A percentile compares a stretch with the other conserved stretches of the same genome.
phyloP scores from a whole-genome alignment of 2,888 invertebrate genomes.

The Dryococelus australis region DNA sequence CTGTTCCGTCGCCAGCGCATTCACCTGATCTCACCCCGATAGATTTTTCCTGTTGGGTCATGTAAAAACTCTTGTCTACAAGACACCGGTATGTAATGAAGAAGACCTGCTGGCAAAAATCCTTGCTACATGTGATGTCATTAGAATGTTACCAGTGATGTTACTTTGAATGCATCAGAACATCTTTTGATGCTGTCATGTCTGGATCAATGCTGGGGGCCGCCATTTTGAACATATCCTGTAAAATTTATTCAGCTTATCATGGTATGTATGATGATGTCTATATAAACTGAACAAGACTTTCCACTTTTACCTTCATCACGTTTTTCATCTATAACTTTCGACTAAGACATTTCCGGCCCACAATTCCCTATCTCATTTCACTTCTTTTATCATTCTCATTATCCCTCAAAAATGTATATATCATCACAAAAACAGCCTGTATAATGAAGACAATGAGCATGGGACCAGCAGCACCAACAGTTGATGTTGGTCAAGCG shows the following conservation, averaged over 20 bases:
- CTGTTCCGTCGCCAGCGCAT: too few species aligned
- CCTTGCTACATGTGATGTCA: background rate
- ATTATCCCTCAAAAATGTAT: background rate
- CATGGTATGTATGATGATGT: background rate
- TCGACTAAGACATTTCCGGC: background rate
- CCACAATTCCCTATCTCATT: constrained; percentile 18
- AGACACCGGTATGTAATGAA: background rate
- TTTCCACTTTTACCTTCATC: background rate
- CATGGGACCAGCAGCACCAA: too few species aligned
- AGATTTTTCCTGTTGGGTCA: background rate
- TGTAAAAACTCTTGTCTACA: background rate
- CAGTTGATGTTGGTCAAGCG: too few species aligned
- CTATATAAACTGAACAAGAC: background rate
- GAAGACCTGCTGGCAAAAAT: background rate
- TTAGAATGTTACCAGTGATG: background rate
- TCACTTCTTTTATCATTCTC: background rate
- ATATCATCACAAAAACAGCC: background rate
- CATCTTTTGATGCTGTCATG: background rate
- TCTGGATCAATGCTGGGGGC: background rate
- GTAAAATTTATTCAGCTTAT: background rate
- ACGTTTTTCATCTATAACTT: background rate
- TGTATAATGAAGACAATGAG: too few species aligned
- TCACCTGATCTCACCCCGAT: background rate
- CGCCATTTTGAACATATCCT: constrained; percentile 4
- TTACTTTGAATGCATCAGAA: background rate